Conservation (phyloP, 1,140 invertebrate genomes). For the Helicoverpa armigera region DNA sequence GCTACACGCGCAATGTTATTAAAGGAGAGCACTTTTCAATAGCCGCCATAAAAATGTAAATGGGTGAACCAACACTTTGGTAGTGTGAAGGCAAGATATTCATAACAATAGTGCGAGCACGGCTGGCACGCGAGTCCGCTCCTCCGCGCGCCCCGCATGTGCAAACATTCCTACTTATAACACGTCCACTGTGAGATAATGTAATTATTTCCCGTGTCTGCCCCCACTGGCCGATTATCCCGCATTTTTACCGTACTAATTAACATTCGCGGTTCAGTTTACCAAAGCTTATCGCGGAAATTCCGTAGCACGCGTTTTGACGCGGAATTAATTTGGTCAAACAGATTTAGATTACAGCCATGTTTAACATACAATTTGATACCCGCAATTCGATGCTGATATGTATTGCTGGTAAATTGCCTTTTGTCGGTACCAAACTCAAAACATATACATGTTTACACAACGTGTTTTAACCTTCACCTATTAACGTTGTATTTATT, state of each 20-base stretch:
- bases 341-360: constrained; percentile 54
- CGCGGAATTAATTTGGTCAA: constrained; percentile 55
- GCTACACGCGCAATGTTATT: constrained; percentile 27
- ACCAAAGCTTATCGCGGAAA: constrained; percentile 54
- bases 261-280: constrained; percentile 60
- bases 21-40: constrained; percentile 42
- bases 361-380: constrained; percentile 52
- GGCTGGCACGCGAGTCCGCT: constrained; percentile 55
- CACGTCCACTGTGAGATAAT: constrained; percentile 73
- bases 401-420: constrained; percentile 23
- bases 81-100: constrained; percentile 58
- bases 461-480: constrained; percentile 1
- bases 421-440: constrained; percentile 28
- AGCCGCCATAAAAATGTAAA: constrained; percentile 59
- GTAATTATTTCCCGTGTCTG: constrained; percentile 72
- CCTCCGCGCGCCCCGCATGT: constrained; percentile 53
- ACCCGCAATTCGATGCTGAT: constrained; percentile 31
- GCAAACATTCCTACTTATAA: constrained; percentile 64
- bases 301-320: constrained; percentile 42
- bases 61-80: constrained; percentile 53
- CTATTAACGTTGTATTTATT: not conserved
- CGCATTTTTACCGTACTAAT: constrained; percentile 65
- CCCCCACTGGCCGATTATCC: constrained; percentile 50
- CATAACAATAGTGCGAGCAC: constrained; percentile 54
- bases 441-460: not conserved